Base-by-base conservation (phyloP, 2,888 invertebrate genomes). In the Siphonodentalium dalli region DNA sequence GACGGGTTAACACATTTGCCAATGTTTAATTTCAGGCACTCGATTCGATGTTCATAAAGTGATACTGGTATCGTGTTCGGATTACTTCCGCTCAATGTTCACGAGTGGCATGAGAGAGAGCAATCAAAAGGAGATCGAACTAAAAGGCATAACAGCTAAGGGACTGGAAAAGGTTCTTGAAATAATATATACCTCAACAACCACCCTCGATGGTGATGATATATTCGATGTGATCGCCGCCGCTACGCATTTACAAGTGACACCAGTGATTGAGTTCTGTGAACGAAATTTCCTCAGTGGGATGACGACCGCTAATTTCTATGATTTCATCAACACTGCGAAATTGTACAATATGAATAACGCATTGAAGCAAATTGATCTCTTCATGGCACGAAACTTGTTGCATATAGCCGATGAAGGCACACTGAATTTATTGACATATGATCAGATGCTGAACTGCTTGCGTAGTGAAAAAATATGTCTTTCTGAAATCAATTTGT, bases 201-300 rank as follows among this genome's bases (percentile, higher is more conserved):
- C 80, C 18, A 78, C 73, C 0, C 60, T 81, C 28, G 81, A 81
- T 51, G 79, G 77, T 5, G 79, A 79, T 49, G 81, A 81, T 50
- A 79, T 81, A 28, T 81, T 81, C 63, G 81, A 81, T 51, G 79
- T 79, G n/a, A 80, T 80, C 15, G 80, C 81, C 31, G 78, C 79
- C 6, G 80, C 81, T 4, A 80, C 79, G 24, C 81, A 81, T 51
- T 66, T 81, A 7, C 79, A 79, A 66, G 77, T 77, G 5, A 78
- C 79, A 11, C 78, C 80, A 8, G 81, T 79, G 41, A 79, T 81
- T 39, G 80, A 81, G 57, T 81, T 80, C 52, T 81, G 81, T 69
- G 80, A 81, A 52, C 61, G 75, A n/a, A 80, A 79, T 58, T 79
- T 81, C 51, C 68, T 81, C 1, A 79, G 78, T 54, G 79, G 80